Base-by-base conservation (phyloP, 2,797 vertebrate species). In the Myotis myotis region DNA sequence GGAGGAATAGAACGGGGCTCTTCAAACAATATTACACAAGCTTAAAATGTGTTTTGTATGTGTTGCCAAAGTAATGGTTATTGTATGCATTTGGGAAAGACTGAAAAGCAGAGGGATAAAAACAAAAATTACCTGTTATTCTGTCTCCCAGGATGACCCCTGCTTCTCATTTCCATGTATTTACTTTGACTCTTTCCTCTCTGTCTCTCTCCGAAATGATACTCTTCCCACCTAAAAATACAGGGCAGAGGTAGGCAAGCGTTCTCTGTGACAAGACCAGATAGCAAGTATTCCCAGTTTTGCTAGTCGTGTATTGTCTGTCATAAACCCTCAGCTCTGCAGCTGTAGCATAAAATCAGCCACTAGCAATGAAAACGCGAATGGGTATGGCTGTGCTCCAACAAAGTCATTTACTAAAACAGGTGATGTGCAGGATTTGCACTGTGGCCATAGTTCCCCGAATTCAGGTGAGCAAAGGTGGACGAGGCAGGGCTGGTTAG, bases 41-140 rank as follows among this genome's bases (percentile, higher is more conserved):
- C 28, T 10, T 36, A 0, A 12, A 78, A 66, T 53, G 2, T 25
- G 1, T 15, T 57, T 74, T 66, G 5, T 47, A 25, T 55, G 23
- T 36, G 33, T 74, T 17, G 16, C 19, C 19, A 82, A 82, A 84
- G 9, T 13, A 66, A n/a, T 36, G 64, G 33, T 60, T 49, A 60
- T 2, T 47, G 6, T 33, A 41, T 51, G 25, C 28, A 72, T 75
- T 89, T 86, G 22, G 64, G 55, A 72, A 79, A 84, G 68, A 68
- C 19, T 64, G 30, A 60, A 89, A 93, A 78, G 19, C 66, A 81
- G 81, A 82, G 11, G 30, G 2, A 33, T 72, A 20, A 70, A 91
- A 47, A 53, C 84, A 15, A 81, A 87, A 70, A 70, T 68, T 13
- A 30, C 9, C 41, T 57, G 13, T 47, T 87, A 33, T 30, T 62